Conservation (phyloP, 2,797 vertebrate genomes). For the Sparidentex hasta region DNA sequence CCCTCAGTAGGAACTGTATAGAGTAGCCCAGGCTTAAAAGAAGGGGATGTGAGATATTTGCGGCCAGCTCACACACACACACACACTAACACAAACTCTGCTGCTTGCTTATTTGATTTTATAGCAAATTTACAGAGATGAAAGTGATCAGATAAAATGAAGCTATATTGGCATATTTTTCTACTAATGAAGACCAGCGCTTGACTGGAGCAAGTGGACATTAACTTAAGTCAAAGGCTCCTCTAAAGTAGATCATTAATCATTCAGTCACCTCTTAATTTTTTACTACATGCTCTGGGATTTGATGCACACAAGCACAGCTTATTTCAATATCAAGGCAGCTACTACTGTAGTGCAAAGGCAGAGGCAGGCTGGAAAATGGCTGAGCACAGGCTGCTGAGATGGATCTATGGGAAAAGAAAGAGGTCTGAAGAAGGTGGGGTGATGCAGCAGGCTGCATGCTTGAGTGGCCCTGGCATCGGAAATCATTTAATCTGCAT, state of each 20-base stretch:
- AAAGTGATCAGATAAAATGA: constrained; percentile 15
- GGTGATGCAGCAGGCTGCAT: constrained; percentile 53
- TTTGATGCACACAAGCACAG: constrained; percentile 1
- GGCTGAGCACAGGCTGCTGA: constrained; percentile 18
- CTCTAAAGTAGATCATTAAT: constrained; percentile 7
- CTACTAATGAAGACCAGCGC: constrained; percentile 25
- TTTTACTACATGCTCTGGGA: not conserved
- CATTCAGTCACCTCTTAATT: constrained; percentile 7
- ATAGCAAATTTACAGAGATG: constrained; percentile 39
- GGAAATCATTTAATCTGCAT: constrained; percentile 86
- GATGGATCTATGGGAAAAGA: constrained; percentile 40
- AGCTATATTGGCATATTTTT: constrained; percentile 1
- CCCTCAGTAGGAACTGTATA: constrained; percentile 62
- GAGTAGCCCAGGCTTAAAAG: constrained; percentile 60
- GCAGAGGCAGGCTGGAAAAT: constrained; percentile 45
- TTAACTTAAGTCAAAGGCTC: constrained; percentile 24
- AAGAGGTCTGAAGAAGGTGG: constrained; percentile 46
- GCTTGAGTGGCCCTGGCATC: constrained; percentile 70
- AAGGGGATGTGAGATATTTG: constrained; percentile 41
- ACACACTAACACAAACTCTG: constrained; percentile 12
- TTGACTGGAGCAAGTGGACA: constrained; percentile 14
- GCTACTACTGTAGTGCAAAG: constrained; percentile 25
- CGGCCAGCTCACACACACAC: constrained; percentile 40
- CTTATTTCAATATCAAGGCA: constrained; percentile 28
- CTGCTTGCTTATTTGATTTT: constrained; percentile 30